Base-by-base conservation (phyloP, 1,140 invertebrate genomes). In the Ectropis grisescens region DNA sequence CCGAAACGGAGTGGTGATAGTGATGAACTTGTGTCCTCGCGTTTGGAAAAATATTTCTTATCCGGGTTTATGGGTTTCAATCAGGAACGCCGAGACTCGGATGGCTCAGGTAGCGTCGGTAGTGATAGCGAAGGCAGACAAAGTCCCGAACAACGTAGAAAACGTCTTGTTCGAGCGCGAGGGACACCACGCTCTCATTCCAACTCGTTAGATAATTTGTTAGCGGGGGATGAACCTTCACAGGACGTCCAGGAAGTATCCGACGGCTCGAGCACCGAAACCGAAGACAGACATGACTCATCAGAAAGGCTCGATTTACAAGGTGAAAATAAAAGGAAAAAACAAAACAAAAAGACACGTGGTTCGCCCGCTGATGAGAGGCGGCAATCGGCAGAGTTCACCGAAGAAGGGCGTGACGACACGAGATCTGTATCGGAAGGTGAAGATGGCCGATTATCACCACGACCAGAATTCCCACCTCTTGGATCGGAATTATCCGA, bases 31-130 rank as follows among this genome's bases (percentile, higher is more conserved):
- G 92, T 92, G 30, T 93, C 92, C 0, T 94, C 93, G 0, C 85
- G 93, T 11, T 65, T 96, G 23, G 94, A 97, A 69, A 95, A 96
- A 66, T 96, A 97, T 75, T 96, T 96, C 71, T 71, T 94, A 0
- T 91, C 91, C 0, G 92, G 92, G 7, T 93, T 95, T 51, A 89
- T 94, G 78, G 92, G 92, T 2, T 92, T 94, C 36, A 89, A 88
- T 54, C 84, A 87, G 41, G 87, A 87, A 48, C 83, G 91, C 41
- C 84, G 90, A 24, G 90, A 92, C 52, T 92, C 91, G 0, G 93
- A 93, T 57, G 93, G 93, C 2, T 93, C 90, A 12, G 92, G 92
- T 2, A 95, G 93, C 66, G 89, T 91, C 4, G 90, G 89, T 6
- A 90, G 89, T 75, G 93, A 95, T 55, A 94, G 92, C 52, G 93